A percentile compares a stretch with the other conserved stretches of the same genome.
phyloP scores from a whole-genome alignment of 2,888 invertebrate genomes.

The Mesoligia furuncula region DNA sequence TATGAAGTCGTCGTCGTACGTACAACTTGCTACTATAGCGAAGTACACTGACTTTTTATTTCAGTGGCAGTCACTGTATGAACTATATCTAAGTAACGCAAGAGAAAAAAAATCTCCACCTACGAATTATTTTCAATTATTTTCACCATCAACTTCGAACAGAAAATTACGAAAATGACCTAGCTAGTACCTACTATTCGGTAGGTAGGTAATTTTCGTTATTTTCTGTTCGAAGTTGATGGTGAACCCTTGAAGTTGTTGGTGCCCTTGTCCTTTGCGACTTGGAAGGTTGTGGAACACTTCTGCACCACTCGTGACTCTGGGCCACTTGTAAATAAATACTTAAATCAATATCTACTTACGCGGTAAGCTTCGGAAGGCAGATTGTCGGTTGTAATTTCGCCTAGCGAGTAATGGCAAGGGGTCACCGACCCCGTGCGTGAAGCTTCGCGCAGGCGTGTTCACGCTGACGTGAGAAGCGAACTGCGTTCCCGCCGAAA shows the following conservation, averaged over 20 bases:
- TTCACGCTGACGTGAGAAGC: constrained; percentile 86
- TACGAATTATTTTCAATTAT: neutral
- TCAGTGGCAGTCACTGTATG: neutral
- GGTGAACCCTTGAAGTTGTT: too few relatives aligned
- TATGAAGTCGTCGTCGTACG: neutral
- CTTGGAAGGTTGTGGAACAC: neutral
- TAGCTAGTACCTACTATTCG: neutral
- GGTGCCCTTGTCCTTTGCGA: neutral
- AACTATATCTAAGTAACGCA: neutral
- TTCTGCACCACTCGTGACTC: neutral
- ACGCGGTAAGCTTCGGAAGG: constrained; percentile 74
- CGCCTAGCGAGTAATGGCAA: constrained; percentile 69
- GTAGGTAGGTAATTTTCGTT: too few relatives aligned
- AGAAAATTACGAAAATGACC: neutral
- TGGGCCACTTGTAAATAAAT: neutral
- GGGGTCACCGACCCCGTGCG: constrained; percentile 87
- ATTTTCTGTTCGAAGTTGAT: too few relatives aligned
- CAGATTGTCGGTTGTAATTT: constrained; percentile 64
- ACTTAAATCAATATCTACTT: constrained; percentile 49
- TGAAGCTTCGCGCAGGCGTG: constrained; percentile 85
- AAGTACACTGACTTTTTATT: neutral
- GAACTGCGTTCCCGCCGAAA: constrained; percentile 79
- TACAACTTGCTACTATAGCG: neutral
- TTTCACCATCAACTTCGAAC: too few relatives aligned
- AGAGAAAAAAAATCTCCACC: neutral